phyloP scores from a whole-genome alignment of 2,888 invertebrate genomes.

The Podabrus alpinus region DNA sequence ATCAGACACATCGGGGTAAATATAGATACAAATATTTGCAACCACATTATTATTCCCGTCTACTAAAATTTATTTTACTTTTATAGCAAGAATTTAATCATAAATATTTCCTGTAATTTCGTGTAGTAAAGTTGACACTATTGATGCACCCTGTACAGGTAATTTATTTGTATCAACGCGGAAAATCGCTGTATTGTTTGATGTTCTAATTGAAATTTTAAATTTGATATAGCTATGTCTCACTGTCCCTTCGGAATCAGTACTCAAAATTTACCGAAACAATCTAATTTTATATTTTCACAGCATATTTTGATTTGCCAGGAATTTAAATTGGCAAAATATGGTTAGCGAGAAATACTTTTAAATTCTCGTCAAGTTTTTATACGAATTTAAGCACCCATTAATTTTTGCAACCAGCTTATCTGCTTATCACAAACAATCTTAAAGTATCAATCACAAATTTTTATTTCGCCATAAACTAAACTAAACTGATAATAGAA shows the following conservation, averaged over 20 bases:
- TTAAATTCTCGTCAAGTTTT: background rate
- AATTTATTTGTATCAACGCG: background rate
- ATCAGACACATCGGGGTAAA: no score
- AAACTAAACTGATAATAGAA: background rate
- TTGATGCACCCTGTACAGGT: no score
- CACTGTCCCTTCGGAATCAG: background rate
- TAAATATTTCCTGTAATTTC: no score
- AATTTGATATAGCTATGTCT: background rate
- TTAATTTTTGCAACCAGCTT: background rate
- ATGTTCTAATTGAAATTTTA: background rate
- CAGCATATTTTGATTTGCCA: background rate
- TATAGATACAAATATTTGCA: no score
- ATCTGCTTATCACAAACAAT: no score
- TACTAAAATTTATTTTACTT: no score
- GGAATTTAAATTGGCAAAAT: background rate
- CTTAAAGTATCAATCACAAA: background rate
- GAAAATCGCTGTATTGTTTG: background rate
- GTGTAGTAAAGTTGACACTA: no score
- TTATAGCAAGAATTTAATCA: no score
- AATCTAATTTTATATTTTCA: background rate
- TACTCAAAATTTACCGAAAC: background rate
- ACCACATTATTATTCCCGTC: no score
- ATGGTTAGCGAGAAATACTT: background rate
- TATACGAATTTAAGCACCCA: background rate
- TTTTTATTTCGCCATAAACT: background rate